phyloP scores from a whole-genome alignment of 1,140 invertebrate genomes.

The Drosophila chauvacae region DNA sequence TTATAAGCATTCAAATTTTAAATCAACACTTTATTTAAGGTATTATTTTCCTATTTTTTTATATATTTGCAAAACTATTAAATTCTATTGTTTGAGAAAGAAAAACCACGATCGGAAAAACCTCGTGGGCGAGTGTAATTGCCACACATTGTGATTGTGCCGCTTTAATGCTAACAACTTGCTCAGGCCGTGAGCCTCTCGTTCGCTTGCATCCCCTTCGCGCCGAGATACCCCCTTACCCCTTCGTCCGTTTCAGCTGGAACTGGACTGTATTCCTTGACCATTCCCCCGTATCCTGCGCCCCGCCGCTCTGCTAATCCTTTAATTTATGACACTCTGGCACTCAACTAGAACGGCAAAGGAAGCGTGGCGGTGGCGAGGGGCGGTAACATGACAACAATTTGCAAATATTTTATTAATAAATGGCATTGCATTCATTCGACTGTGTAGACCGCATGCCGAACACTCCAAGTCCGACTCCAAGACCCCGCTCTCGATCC shows the following conservation, averaged over 20 bases:
- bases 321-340: slow-evolving; percentile 55
- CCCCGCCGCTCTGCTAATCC: slow-evolving; percentile 13
- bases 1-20: neutral
- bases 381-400: slow-evolving; percentile 74
- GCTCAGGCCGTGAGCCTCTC: slow-evolving; percentile 52
- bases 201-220: neutral
- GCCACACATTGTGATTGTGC: slow-evolving; percentile 70
- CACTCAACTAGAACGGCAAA: slow-evolving; percentile 58
- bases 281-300: slow-evolving; percentile 8
- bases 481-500: slow-evolving; percentile 17
- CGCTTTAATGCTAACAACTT: slow-evolving; percentile 80
- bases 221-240: neutral
- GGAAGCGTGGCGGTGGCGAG: slow-evolving; percentile 9
- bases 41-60: neutral
- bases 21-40: neutral
- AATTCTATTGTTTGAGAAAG: neutral
- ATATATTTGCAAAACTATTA: neutral
- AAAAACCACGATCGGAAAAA: slow-evolving; percentile 3
- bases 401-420: slow-evolving; percentile 84
- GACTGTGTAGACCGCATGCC: slow-evolving; percentile 33
- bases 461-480: slow-evolving; percentile 24
- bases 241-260: neutral
- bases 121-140: slow-evolving; percentile 65
- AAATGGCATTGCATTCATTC: slow-evolving; percentile 73
- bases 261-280: slow-evolving; percentile 24